Base-by-base conservation (phyloP, 1,140 invertebrate genomes). In the Bombus vancouverensis region DNA sequence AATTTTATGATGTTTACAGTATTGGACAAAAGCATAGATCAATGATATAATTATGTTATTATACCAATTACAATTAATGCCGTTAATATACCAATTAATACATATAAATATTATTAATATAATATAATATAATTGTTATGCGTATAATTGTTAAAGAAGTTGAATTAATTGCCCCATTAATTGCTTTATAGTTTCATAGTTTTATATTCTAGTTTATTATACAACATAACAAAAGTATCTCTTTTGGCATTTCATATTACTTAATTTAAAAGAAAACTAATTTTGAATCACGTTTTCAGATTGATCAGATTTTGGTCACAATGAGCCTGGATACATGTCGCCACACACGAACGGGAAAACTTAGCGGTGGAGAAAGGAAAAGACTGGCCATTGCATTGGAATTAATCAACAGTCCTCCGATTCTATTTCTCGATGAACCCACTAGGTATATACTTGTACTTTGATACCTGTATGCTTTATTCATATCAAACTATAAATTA, bases 391-490 rank as follows among this genome's bases (percentile, higher is more conserved):
- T 99, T 77, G 98, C 98, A n/a, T 95, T 98, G 62, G 97, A 98
- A 93, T 93, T 98, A 84, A 95, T 99, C 75, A 98, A 97, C 92
- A 98, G 99, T 95, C 98, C 98, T 13, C 98, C 98, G 9, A 96
- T 99, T 15, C 97, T 99, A 96, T 98, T 99, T 95, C 97, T 99
- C 90, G 98, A 99, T 93, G 98, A 99, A 94, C 98, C 98, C 68
- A 99, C 98, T 10, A 98, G 98, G 98, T 98, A 96, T 65, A 82
- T 34, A 66, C 15, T n/a, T 66, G 15, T 18, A 66, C 32, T 66
- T 32, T 34, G 18, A 18, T 66, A 18, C 13, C 18, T 32, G n/a
- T 18, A 15, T 66, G 80, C 59, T 70, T 18, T 13, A 34, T 66
- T 66, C 34, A 32, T 18, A 66, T 15, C n/a, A 77, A n/a, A 62